Conservation (phyloP, 2,113 vertebrate genomes). For the Ascaphus truei region DNA sequence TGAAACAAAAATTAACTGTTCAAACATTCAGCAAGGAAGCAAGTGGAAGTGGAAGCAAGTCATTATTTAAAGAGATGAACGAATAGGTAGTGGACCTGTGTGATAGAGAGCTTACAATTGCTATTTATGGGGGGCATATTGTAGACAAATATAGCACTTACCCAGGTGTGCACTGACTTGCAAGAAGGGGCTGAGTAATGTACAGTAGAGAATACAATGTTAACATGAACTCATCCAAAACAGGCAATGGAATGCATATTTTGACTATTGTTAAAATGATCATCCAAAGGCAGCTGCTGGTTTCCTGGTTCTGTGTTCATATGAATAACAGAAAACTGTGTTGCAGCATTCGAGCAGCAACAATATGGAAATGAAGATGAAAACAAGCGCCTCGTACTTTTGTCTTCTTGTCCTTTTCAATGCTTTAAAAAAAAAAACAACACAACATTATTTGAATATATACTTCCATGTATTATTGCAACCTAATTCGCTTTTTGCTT, state of each 20-base stretch:
- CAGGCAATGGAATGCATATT: slow-evolving; percentile 35
- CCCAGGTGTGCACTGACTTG: fast-evolving
- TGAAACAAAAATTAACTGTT: slow-evolving; percentile 28
- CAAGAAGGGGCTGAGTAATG: slow-evolving; percentile 13
- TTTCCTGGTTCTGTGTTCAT: slow-evolving; percentile 39
- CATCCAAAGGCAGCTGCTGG: slow-evolving; percentile 28
- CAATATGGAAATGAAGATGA: slow-evolving; percentile 36
- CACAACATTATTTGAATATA: too few relatives aligned
- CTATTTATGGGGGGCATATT: slow-evolving; percentile 15
- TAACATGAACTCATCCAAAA: slow-evolving; percentile 35
- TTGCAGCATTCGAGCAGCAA: slow-evolving; percentile 42
- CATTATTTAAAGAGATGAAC: slow-evolving; percentile 26
- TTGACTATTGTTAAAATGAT: slow-evolving; percentile 34
- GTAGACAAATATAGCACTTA: slow-evolving; percentile 2
- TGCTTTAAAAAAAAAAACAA: too few relatives aligned
- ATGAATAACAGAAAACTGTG: slow-evolving; percentile 44
- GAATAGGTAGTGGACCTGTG: background rate
- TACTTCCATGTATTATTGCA: too few relatives aligned
- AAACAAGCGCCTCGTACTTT: slow-evolving; percentile 15
- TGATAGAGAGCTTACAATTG: background rate
- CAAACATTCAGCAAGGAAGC: background rate
- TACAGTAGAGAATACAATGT: slow-evolving; percentile 22
- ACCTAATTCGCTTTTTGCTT: too few relatives aligned
- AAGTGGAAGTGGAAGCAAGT: too few relatives aligned
- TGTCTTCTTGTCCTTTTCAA: slow-evolving; percentile 28